Percentiles rank a stretch among this genome's conserved stretches.
Evolutionary conservation across 2,113 vertebrate genomes (phyloP).

Genomic region (Dromiciops gliroides): DNA sequence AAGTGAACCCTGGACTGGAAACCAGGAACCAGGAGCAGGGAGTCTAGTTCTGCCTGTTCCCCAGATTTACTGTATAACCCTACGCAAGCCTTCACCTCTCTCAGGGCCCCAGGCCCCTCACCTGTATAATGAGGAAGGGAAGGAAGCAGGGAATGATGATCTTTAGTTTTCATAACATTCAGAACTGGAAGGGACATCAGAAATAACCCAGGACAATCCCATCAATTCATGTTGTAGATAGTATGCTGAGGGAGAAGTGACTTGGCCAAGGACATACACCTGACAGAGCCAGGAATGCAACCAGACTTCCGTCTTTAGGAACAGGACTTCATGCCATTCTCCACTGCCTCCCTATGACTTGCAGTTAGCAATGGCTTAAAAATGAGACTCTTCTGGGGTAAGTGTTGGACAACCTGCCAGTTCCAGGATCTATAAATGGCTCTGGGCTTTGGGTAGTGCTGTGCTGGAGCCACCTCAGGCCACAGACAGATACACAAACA

Average conservation of each 20-base stretch:
- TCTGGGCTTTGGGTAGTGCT: not conserved
- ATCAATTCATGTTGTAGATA: not conserved
- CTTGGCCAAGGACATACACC: not conserved
- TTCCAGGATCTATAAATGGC: not conserved
- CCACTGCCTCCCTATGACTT: not conserved
- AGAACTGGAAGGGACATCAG: not conserved
- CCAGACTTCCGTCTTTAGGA: not conserved
- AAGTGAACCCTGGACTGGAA: not conserved
- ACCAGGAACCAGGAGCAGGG: not conserved
- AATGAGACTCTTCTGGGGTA: not conserved
- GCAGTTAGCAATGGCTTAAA: not conserved
- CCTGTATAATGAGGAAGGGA: not conserved
- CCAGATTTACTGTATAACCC: not conserved
- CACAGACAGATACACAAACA: not conserved
- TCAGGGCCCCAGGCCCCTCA: not conserved
- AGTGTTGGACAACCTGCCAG: not conserved
- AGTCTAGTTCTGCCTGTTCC: not conserved
- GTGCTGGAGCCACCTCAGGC: not conserved
- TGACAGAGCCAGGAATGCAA: not conserved
- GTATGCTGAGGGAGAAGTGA: not conserved
- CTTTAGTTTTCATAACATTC: not conserved
- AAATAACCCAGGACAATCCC: not conserved
- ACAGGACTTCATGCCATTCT: not conserved
- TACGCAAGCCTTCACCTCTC: not conserved
- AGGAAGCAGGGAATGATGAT: not conserved